Evolutionary conservation across 2,113 vertebrate species (phyloP).

Genomic region (Pionites leucogaster): DNA sequence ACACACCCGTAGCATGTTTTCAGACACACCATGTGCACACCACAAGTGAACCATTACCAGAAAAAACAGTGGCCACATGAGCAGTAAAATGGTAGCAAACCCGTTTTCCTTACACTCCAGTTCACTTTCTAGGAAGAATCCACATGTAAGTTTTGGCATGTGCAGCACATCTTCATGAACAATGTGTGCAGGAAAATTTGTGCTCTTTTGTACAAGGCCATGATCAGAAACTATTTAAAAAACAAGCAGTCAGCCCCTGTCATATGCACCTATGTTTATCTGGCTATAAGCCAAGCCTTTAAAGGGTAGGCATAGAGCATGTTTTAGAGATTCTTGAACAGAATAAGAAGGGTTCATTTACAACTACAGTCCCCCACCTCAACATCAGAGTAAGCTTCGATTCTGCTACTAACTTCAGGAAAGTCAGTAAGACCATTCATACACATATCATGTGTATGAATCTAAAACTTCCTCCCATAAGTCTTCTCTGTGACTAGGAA

Average conservation of each 20-base stretch:
- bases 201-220: not conserved
- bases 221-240: not conserved
- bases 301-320: not conserved
- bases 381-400: not conserved
- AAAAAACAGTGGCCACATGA: not conserved
- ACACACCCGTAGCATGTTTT: not conserved
- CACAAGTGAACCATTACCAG: not conserved
- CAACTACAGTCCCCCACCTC: not conserved
- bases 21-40: rapidly evolving
- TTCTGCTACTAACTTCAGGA: not conserved
- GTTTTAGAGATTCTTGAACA: not conserved
- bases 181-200: rapidly evolving
- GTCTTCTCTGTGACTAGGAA: not conserved
- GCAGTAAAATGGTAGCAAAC: not conserved
- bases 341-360: not conserved
- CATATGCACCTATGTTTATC: rapidly evolving
- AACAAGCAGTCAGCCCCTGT: not conserved
- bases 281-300: not conserved
- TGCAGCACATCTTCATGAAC: too few relatives aligned
- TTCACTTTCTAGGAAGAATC: not conserved
- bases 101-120: not conserved
- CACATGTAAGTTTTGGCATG: rapidly evolving
- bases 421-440: not conserved
- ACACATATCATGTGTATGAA: not conserved
- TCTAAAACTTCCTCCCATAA: not conserved